phyloP scores from a whole-genome alignment of 2,888 invertebrate species.

The Alentia gelatinosa region DNA sequence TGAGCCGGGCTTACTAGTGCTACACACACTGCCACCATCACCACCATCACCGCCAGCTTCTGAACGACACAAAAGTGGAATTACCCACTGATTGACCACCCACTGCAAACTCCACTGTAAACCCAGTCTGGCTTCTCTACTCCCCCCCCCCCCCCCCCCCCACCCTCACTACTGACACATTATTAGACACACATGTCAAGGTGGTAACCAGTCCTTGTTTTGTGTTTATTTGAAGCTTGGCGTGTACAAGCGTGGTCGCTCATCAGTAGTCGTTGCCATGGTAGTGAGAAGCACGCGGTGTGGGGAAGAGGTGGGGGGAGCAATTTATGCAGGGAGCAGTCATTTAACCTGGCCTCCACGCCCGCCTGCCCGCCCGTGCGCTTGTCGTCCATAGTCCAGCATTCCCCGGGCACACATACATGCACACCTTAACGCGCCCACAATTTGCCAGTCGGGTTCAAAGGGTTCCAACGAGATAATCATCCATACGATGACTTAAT shows the following conservation, averaged over 20 bases:
- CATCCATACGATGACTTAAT: background rate
- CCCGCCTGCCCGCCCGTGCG: background rate
- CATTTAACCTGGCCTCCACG: background rate
- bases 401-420: background rate
- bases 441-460: background rate
- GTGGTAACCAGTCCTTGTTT: background rate
- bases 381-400: background rate
- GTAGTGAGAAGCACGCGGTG: background rate
- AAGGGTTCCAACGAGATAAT: background rate
- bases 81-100: background rate
- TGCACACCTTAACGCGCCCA: background rate
- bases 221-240: background rate
- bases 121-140: background rate
- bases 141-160: background rate
- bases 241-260: background rate
- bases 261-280: constrained; percentile 34
- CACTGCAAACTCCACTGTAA: background rate
- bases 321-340: background rate
- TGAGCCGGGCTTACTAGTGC: no score
- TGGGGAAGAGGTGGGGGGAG: background rate
- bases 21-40: background rate
- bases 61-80: background rate
- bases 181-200: background rate
- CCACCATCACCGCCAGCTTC: background rate
- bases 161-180: no score